Base-by-base conservation (phyloP, 2,888 invertebrate genomes). In the Heterodera filipjevi region DNA sequence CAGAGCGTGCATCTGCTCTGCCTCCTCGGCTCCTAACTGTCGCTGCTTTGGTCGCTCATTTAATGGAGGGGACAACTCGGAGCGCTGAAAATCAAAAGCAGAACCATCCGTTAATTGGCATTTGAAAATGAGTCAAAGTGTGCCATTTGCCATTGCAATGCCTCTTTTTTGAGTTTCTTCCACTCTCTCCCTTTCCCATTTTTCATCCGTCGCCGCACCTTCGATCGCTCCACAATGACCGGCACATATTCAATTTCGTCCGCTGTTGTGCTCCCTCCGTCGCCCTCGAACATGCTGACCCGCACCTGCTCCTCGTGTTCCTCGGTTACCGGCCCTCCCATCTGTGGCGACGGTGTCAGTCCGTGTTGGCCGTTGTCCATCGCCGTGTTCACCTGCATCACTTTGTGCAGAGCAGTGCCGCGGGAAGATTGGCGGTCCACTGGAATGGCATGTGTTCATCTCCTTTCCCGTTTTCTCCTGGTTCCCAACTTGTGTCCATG, bases 201-300 rank as follows among this genome's bases (percentile, higher is more conserved):
- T n/a, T n/a, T n/a, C n/a, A n/a, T 33, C 19, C 12, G 59, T 59
- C 39, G 59, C 8, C 59, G 64, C 75, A 70, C 70, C 44, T 70
- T 70, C 10, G 32, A 59, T 30, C 1, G 39, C 14, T 3, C 32
- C 75, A 64, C 32, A 16, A 39, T 19, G 12, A 46, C 49, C 30
- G 66, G 66, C 35, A 81, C 77, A 39, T 81, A 81, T 59, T 81
- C 81, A 80, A 81, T 81, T 32, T 81, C 81, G 71, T 81, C 81
- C 32, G 81, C 81, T 0, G 82, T 81, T 1, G 76, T 77, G 46
- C 71, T 71, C 30, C 66, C 59, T 27, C 75, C 76, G 14, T 73
- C 81, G 32, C 76, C 81, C 66, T 66, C 71, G 32, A 77, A 71
- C 53, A 77, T 32, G 46, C 59, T 59, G 49, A 74, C 53, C n/a